Evolutionary conservation across 2,888 invertebrate genomes (phyloP).

Genomic region (Drosophila pseudotalamancana): DNA sequence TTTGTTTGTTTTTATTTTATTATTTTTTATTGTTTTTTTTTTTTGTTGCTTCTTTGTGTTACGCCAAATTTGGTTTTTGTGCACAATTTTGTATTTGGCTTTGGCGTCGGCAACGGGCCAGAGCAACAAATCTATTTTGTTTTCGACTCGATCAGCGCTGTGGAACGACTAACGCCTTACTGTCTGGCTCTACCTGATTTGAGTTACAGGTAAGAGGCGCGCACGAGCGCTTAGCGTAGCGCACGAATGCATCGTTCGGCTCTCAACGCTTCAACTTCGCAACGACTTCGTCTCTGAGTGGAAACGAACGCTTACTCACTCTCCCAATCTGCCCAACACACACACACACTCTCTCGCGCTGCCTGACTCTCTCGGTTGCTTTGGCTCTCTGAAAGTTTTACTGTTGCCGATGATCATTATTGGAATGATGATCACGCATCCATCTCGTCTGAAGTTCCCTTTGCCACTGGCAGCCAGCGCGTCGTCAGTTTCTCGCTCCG

Average conservation of each 20-base stretch:
- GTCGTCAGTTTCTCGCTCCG: conserved; percentile 61
- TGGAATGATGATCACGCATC: conserved; percentile 66
- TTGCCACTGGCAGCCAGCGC: conserved; percentile 73
- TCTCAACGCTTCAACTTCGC: conserved; percentile 10
- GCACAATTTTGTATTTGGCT: conserved; percentile 27
- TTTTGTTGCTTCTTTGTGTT: background rate
- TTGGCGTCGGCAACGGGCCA: conserved; percentile 52
- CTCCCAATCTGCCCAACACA: conserved; percentile 6
- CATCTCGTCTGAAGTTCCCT: conserved; percentile 70
- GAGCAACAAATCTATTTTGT: conserved; percentile 67
- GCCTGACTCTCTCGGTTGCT: background rate
- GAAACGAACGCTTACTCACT: conserved; percentile 10
- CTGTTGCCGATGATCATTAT: conserved; percentile 52
- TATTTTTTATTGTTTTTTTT: background rate
- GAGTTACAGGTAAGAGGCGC: conserved; percentile 71
- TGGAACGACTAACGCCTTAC: conserved; percentile 85
- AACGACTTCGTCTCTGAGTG: conserved; percentile 33
- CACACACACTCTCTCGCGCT: background rate
- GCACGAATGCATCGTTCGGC: conserved; percentile 31
- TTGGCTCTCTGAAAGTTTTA: conserved; percentile 62
- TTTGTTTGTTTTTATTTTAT: conserved; percentile 13
- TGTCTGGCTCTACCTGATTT: conserved; percentile 85
- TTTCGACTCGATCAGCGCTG: conserved; percentile 85
- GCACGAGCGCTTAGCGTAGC: conserved; percentile 16
- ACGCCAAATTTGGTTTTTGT: conserved; percentile 8